Evolutionary conservation across 1,140 invertebrate species (phyloP), one percentile per base, ranked within the genome.

Genomic region (Triops cancriformis): DNA sequence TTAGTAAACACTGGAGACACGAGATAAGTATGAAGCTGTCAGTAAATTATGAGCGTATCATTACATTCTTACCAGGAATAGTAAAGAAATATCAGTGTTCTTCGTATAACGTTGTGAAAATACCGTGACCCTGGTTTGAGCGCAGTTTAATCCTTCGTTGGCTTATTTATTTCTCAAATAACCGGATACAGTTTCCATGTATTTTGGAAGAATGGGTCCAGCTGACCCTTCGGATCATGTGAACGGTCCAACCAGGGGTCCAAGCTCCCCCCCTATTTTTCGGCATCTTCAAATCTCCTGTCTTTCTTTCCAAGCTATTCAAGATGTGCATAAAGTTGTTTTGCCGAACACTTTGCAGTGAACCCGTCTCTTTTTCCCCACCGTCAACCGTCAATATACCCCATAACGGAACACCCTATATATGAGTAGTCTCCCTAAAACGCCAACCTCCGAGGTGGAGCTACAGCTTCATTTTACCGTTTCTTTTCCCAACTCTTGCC

Each of bases 381-480:
- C 28, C 27, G 26, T 41, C n/a, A 27, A 26, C 27, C 14, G 23
- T 26, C 18, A 18, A 26, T n/a, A 12, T 77, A 10, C 14, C 14
- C 18, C 51, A n/a, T 26, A 14, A n/a, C 77, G 26, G n/a, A 43
- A 73, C 18, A 23, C 79, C 26, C 51, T 73, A 9, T 64, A 37
- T 37, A 37, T 37, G 31, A 37, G 51, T 18, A 64, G n/a, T 64
- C 51, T 18, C 14, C 14, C 14, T 12, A 23, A n/a, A 5, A 64
- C 6, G 51, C 51, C 51, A 64, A 64, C 51, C 51, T 64, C 51
- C 51, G 23, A 64, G 51, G 51, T 76, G 27, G n/a, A 77, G 41
- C 31, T 76, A 6, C 18, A 77, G 41, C 31, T 76, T n/a, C 18
- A 5, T 78, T 64, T 7, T 64, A 64, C 51, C 23, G 18, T 3